phyloP scores from a whole-genome alignment of 2,113 vertebrate species.

The Eidolon helvum region DNA sequence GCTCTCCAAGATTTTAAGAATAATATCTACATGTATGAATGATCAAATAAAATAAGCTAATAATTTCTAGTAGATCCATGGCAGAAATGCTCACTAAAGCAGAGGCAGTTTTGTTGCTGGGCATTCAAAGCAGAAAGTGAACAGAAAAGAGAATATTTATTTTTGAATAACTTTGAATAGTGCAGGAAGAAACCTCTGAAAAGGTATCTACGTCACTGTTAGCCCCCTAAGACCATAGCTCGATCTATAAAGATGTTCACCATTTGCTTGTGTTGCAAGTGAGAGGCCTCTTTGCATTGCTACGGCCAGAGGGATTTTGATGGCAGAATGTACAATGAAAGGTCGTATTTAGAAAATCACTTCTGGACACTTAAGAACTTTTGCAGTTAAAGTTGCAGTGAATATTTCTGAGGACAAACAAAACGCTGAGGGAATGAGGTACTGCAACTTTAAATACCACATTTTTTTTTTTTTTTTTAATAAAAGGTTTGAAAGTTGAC shows the following conservation, averaged over 20 bases:
- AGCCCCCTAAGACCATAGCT: slow-evolving; percentile 5
- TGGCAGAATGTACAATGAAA: slow-evolving; percentile 50
- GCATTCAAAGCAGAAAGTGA: slow-evolving; percentile 87
- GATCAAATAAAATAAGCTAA: slow-evolving; percentile 79
- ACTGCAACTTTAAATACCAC: slow-evolving; percentile 84
- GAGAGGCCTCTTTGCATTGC: slow-evolving; percentile 57
- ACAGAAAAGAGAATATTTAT: slow-evolving; percentile 85
- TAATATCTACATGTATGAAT: slow-evolving; percentile 73
- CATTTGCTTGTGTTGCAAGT: slow-evolving; percentile 56
- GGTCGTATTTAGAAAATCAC: slow-evolving; percentile 71
- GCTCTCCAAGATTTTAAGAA: slow-evolving; percentile 76
- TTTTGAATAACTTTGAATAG: slow-evolving; percentile 85
- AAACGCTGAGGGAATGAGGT: slow-evolving; percentile 77
- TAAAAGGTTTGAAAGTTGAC: slow-evolving; percentile 90
- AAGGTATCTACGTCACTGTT: slow-evolving; percentile 27
- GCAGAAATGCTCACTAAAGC: slow-evolving; percentile 85
- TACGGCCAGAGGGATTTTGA: slow-evolving; percentile 41
- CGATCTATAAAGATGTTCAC: slow-evolving; percentile 56
- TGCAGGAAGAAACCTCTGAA: slow-evolving; percentile 78
- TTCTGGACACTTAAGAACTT: slow-evolving; percentile 74
- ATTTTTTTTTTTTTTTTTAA: slow-evolving; percentile 79
- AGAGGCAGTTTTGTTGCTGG: slow-evolving; percentile 87
- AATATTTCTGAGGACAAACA: slow-evolving; percentile 50
- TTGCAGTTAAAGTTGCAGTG: slow-evolving; percentile 47
- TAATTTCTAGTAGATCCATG: slow-evolving; percentile 79